Base-by-base conservation (phyloP, 2,888 invertebrate genomes). In the Macrostomum cliftonense region DNA sequence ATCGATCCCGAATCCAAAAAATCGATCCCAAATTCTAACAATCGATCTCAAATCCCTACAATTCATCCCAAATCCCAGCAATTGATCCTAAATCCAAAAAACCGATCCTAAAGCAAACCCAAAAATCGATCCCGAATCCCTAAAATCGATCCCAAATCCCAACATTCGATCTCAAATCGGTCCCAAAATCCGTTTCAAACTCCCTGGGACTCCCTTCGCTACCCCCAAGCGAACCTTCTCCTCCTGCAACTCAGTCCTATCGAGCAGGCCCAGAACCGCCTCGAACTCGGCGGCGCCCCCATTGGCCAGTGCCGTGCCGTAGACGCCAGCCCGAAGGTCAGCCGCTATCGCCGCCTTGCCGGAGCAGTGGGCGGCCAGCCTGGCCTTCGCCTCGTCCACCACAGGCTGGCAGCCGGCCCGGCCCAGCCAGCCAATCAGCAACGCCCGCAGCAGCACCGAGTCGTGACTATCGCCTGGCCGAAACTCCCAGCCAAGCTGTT, bases 321-420 rank as follows among this genome's bases (percentile, higher is more conserved):
- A 91, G 59, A 87, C 87, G 53, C 83, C 79, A 59, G 79, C 78
- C 54, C 87, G 78, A 57, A 87, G 73, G 74, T 88, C 91, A n/a
- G 88, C 88, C 21, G 82, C 78, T 55, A 87, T 74, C 13, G 53
- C 53, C 5, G 5, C 4, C 28, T 28, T 9, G 5, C 28, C 28
- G 9, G 28, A 28, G 28, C 28, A 28, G 68, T 87, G 87, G 52
- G 74, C 75, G 52, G 77, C 76, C 58, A 75, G 79, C 63, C 81
- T 76, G 55, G 64, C 74, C 61, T 78, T 78, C 0, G 88, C 87
- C 68, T 87, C 83, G 17, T 74, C 74, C 17, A 85, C 77, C 0
- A 81, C 79, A 1, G 77, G 76, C n/a, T 78, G 76, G 62, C 88
- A 82, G 53, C 82, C 82, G 60, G 82, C 79, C 55, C 79, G 78